A percentile compares a stretch with the other conserved stretches of the same genome.
These are phyloP conservation scores for Benitochromis conjunctus DNA, from an alignment of 2,113 vertebrate genomes.

Conservation along the genomic window DNA sequence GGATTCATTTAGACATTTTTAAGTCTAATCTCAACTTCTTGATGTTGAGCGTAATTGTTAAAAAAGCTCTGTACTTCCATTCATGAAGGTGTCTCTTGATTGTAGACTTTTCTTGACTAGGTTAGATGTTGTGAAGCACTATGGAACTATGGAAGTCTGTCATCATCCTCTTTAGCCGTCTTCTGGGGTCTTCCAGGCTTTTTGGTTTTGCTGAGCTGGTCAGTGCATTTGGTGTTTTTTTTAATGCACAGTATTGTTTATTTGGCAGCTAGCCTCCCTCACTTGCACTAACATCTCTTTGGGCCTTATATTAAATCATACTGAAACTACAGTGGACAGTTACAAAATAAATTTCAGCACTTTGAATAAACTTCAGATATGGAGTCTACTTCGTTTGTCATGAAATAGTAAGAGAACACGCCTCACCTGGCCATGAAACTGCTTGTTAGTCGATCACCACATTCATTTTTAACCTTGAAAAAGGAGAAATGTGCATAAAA, in stretches of 20 bases:
- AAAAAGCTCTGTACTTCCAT: neutral
- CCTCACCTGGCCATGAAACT: neutral
- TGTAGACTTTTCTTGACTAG: neutral
- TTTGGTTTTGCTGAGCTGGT: neutral
- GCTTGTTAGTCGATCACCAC: neutral
- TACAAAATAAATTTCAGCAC: neutral
- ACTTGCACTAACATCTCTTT: neutral
- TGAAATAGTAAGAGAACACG: neutral
- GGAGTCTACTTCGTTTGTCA: neutral
- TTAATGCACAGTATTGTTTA: neutral
- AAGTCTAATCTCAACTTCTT: rapidly evolving
- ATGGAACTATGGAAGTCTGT: neutral
- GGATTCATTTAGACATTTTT: neutral
- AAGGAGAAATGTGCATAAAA: neutral
- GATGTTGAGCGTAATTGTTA: neutral
- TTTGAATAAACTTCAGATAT: neutral
- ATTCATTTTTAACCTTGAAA: neutral
- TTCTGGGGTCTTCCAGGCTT: neutral
- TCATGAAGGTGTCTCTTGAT: neutral
- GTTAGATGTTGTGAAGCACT: neutral
- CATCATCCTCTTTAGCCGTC: neutral
- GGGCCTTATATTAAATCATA: neutral
- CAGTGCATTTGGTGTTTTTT: neutral
- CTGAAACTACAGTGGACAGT: neutral
- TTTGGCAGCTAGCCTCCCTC: neutral